phyloP scores from a whole-genome alignment of 2,113 vertebrate genomes.

The Esox niger region DNA sequence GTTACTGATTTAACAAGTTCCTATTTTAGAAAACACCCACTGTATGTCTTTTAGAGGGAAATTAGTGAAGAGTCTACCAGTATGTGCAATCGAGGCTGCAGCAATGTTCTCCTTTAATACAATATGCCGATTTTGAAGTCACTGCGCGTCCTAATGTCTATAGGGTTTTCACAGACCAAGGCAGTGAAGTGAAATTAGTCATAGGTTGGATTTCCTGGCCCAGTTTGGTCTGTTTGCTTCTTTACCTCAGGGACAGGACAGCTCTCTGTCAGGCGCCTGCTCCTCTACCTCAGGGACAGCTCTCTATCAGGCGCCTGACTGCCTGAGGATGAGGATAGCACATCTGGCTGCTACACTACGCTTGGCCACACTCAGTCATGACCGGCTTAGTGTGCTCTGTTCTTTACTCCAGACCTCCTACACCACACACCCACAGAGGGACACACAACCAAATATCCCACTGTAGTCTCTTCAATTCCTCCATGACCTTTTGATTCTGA shows the following conservation, averaged over 20 bases:
- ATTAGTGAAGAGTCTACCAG: neutral
- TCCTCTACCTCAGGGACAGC: constrained; percentile 5
- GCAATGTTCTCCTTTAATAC: neutral
- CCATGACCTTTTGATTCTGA: constrained; percentile 61
- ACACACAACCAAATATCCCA: constrained; percentile 34
- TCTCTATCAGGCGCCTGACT: constrained; percentile 32
- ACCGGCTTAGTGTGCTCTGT: constrained; percentile 39
- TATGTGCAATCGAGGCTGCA: neutral
- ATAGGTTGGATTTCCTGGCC: neutral
- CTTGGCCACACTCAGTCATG: constrained; percentile 34
- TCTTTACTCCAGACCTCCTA: constrained; percentile 38
- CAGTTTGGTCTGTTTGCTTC: neutral
- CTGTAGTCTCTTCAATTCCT: constrained; percentile 32
- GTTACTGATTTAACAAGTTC: neutral
- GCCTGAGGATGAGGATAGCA: constrained; percentile 14
- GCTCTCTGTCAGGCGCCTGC: too few species aligned
- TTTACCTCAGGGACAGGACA: neutral
- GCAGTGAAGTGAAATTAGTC: neutral
- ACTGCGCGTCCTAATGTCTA: neutral
- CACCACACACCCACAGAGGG: constrained; percentile 35
- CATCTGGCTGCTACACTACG: constrained; percentile 51
- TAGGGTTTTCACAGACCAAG: neutral
- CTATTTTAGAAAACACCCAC: neutral
- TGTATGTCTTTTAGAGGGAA: neutral
- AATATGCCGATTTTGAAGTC: neutral